Evolutionary conservation across 2,888 invertebrate species (phyloP), one percentile per base, ranked within the genome.

Genomic region (Lochmaea capreae): DNA sequence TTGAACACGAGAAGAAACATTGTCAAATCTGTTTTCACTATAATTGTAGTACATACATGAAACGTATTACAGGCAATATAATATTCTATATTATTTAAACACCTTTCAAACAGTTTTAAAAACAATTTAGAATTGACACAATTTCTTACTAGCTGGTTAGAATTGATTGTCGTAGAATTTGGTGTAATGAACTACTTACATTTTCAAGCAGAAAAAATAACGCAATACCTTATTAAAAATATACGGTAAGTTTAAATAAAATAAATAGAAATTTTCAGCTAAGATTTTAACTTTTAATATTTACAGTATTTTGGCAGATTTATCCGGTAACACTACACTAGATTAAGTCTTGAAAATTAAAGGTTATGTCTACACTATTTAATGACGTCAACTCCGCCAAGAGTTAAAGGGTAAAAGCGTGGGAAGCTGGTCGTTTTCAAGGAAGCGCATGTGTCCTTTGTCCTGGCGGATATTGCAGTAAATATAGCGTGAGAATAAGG

Each of bases 311-410:
- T 67, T 68, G 33, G 52, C 49, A 61, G 22, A 49, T 42, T 16
- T 26, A 62, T 52, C 49, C 68, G 61, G 39, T 26, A 58, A 18
- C 68, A 68, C 62, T 52, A 46, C 68, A 68, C 68, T 52, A 39
- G 39, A 68, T 26, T 67, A 18, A 14, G 8, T 10, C 16, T 58
- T 11, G 18, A 11, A 62, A 10, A 16, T 26, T 26, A 61, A 61
- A 68, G 68, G 68, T 68, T 68, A 68, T 68, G 61, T 61, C 61
- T 68, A 68, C 59, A 42, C 62, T 39, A 63, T 42, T 68, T 52
- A 46, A 68, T 68, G 49, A 68, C 68, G 68, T 68, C 42, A 59
- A 67, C 42, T 42, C 46, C 67, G 43, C 46, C 12, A 42, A 58
- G 57, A 54, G 39, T 66, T 57, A 58, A 58, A 43, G 67, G 57